A percentile compares a stretch with the other conserved stretches of the same genome.
Conservation (phyloP, 2,888 invertebrate species). For the Chrysina gloriosa region DNA sequence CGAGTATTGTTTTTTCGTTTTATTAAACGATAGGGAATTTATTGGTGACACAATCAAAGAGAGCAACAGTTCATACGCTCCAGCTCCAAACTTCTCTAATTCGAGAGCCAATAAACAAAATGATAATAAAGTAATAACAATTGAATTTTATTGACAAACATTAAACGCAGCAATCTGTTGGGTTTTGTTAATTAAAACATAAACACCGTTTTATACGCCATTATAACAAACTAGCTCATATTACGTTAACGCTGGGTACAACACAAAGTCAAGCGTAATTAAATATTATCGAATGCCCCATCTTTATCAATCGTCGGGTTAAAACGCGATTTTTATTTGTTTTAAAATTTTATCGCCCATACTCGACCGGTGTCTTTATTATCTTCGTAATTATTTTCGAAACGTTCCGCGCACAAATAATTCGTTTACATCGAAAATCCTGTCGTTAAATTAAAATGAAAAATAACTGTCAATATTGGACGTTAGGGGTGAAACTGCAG, state of each 20-base stretch:
- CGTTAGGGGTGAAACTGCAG: slow-evolving; percentile 43
- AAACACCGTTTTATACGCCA: slow-evolving; percentile 42
- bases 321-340: slow-evolving; percentile 14
- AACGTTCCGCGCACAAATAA: neutral
- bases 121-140: slow-evolving; percentile 43
- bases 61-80: neutral
- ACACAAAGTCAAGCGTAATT: slow-evolving; percentile 20
- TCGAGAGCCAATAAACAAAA: slow-evolving; percentile 37
- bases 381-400: neutral
- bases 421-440: neutral
- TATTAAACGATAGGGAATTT: neutral
- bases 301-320: slow-evolving; percentile 10
- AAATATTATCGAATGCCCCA: slow-evolving; percentile 31
- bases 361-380: neutral
- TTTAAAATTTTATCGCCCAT: neutral
- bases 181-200: slow-evolving; percentile 42
- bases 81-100: slow-evolving; percentile 8
- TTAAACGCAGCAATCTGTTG: slow-evolving; percentile 38
- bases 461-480: slow-evolving; percentile 47
- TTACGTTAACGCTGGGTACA: neutral
- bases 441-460: slow-evolving; percentile 47
- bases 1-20: neutral
- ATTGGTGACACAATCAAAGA: neutral
- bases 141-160: slow-evolving; percentile 43
- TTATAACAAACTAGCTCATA: slow-evolving; percentile 38